Percentiles rank a stretch among this genome's conserved stretches.
phyloP scores from a whole-genome alignment of 2,888 invertebrate genomes.

The Xylota sylvarum region DNA sequence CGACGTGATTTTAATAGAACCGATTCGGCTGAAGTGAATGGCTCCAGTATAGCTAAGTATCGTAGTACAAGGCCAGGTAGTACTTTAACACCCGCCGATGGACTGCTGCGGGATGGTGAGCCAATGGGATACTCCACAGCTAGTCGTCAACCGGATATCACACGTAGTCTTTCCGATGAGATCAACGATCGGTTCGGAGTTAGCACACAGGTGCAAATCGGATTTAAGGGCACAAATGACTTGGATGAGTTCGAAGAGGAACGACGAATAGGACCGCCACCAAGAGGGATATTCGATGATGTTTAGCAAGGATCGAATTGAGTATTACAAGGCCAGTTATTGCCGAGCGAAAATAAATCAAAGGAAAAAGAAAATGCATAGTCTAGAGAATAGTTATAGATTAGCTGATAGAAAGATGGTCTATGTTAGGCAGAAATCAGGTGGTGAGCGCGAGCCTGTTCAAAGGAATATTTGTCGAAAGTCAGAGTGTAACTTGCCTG shows the following conservation, averaged over 20 bases:
- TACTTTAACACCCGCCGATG: conserved; percentile 84
- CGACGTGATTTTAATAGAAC: conserved; percentile 85
- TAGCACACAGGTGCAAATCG: conserved; percentile 86
- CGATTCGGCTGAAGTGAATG: conserved; percentile 79
- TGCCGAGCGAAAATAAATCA: conserved; percentile 14
- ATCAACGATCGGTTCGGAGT: conserved; percentile 89
- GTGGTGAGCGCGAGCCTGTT: not conserved
- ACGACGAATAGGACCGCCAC: conserved; percentile 88
- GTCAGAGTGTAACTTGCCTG: too few relatives aligned
- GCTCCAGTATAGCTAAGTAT: conserved; percentile 80
- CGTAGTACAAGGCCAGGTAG: conserved; percentile 76
- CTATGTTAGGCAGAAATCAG: conserved; percentile 1
- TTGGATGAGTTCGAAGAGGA: conserved; percentile 73
- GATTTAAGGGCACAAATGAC: conserved; percentile 81
- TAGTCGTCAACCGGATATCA: conserved; percentile 81
- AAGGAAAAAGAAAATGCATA: not conserved
- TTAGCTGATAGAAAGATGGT: conserved; percentile 9
- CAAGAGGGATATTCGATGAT: conserved; percentile 93
- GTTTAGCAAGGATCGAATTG: conserved; percentile 86
- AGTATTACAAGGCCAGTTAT: conserved; percentile 58
- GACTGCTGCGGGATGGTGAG: conserved; percentile 92
- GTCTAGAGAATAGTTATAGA: conserved; percentile 30
- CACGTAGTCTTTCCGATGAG: conserved; percentile 86
- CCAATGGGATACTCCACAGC: conserved; percentile 87
- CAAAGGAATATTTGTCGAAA: not conserved